These are phyloP conservation scores for Calidris pygmaea DNA, from an alignment of 2,113 vertebrate genomes.

Conservation along the genomic window DNA sequence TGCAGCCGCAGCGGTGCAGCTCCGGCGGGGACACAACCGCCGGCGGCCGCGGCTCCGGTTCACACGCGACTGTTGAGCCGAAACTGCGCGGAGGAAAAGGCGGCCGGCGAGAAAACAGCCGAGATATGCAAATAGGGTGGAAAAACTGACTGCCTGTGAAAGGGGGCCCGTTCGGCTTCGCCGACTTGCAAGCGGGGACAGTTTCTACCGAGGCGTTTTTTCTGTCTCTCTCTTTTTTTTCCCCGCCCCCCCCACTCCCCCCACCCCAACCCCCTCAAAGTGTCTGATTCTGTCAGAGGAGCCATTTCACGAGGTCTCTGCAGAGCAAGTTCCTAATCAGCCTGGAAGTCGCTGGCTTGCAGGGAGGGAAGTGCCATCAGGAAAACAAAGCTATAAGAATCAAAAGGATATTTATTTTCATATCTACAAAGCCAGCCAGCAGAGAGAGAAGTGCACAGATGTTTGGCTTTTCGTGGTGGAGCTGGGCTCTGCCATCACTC, in stretches of 20 bases:
- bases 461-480: neutral
- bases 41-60: neutral
- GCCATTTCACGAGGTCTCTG: neutral
- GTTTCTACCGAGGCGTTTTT: neutral
- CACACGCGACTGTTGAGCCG: neutral
- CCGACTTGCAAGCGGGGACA: neutral
- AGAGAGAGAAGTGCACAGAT: neutral
- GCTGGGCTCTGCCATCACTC: neutral
- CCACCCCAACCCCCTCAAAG: accelerated
- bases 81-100: neutral
- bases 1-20: neutral
- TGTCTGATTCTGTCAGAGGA: neutral
- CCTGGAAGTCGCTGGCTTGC: neutral
- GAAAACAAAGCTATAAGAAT: neutral
- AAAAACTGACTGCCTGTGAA: slow-evolving; percentile 56
- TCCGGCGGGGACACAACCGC: neutral
- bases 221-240: neutral
- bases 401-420: neutral
- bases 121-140: slow-evolving; percentile 67
- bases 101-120: slow-evolving; percentile 19
- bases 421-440: neutral
- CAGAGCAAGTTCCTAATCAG: neutral
- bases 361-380: neutral
- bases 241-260: accelerated
- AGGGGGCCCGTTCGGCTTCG: neutral